These are phyloP conservation scores for Sisyra terminalis DNA, from an alignment of 2,888 invertebrate genomes.

Conservation along the genomic window DNA sequence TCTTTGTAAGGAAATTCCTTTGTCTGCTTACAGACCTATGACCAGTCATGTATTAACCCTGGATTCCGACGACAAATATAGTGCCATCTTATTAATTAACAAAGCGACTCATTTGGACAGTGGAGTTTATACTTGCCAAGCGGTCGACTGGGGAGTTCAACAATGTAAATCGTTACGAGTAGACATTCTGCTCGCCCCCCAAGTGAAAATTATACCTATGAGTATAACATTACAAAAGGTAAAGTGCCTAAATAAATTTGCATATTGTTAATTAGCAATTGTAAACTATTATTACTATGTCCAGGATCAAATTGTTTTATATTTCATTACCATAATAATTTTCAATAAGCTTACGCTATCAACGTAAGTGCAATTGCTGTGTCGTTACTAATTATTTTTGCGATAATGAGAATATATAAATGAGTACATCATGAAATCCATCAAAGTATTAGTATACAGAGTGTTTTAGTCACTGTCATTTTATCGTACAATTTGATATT, in stretches of 20 bases:
- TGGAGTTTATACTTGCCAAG: constrained; percentile 68
- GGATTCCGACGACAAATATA: constrained; percentile 37
- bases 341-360: too few species aligned
- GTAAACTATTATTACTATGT: not conserved
- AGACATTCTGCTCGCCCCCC: constrained; percentile 43
- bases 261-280: not conserved
- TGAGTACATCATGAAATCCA: too few species aligned
- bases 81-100: constrained; percentile 54
- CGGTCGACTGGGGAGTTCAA: constrained; percentile 48
- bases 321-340: too few species aligned
- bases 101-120: constrained; percentile 52
- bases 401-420: too few species aligned
- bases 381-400: too few species aligned
- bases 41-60: constrained; percentile 40
- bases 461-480: too few species aligned
- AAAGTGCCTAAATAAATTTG: constrained; percentile 11
- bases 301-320: too few species aligned
- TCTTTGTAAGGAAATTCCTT: too few species aligned
- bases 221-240: constrained; percentile 56
- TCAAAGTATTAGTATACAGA: too few species aligned
- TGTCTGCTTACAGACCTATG: constrained; percentile 35
- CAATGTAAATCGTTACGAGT: constrained; percentile 48
- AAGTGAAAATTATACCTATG: constrained; percentile 50
- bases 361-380: too few species aligned
- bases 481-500: too few species aligned